phyloP scores from a whole-genome alignment of 2,797 vertebrate species.

The Chelon labrosus region DNA sequence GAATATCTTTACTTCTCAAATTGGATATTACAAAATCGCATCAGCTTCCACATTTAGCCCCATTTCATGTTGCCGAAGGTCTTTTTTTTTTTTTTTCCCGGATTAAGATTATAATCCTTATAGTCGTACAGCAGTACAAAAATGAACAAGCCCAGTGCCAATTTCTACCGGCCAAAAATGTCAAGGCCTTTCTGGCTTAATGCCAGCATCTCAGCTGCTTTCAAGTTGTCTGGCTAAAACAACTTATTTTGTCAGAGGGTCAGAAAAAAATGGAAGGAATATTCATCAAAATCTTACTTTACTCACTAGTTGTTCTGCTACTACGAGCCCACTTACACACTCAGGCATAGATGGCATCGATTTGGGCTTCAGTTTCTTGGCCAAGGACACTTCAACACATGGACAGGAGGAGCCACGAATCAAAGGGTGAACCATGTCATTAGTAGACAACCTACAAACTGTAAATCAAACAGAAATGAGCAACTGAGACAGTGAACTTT shows the following conservation, averaged over 20 bases:
- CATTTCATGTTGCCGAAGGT: slow-evolving; percentile 2
- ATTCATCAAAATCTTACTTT: neutral
- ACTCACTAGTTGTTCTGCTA: neutral
- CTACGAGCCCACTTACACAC: neutral
- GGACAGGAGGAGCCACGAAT: neutral
- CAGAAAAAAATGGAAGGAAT: neutral
- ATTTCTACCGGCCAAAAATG: slow-evolving; percentile 16
- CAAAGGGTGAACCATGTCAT: neutral
- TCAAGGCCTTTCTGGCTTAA: neutral
- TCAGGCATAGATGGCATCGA: neutral
- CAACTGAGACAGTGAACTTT: neutral
- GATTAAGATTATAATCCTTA: slow-evolving; percentile 6
- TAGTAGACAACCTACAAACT: slow-evolving; percentile 5
- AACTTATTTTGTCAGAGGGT: neutral
- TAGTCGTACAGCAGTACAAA: neutral
- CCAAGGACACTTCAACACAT: slow-evolving; percentile 1
- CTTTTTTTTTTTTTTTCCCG: neutral
- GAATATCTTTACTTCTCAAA: neutral
- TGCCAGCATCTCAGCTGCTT: slow-evolving; percentile 7
- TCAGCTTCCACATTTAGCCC: neutral
- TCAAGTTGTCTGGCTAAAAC: neutral
- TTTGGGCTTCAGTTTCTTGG: neutral
- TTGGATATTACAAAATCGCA: neutral
- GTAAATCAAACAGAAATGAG: slow-evolving; percentile 2
- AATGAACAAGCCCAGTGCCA: slow-evolving; percentile 26